A percentile compares a stretch with the other conserved stretches of the same genome.
Conservation (phyloP, 2,113 vertebrate species). For the Ictalurus punctatus region DNA sequence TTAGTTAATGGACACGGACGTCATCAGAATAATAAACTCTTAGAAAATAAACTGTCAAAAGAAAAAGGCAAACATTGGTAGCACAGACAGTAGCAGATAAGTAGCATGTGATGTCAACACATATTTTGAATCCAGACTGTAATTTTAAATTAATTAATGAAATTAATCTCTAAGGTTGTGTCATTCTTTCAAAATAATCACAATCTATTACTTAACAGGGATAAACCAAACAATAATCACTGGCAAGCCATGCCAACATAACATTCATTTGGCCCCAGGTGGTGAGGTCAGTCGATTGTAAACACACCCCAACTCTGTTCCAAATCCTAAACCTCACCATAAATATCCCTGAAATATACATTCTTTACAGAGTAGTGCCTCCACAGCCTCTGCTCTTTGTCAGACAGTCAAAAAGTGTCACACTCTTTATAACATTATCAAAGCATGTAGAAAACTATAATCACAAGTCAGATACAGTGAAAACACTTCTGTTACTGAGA, state of each 20-base stretch:
- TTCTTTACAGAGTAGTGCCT: conserved; percentile 64
- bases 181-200: conserved; percentile 59
- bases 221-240: conserved; percentile 54
- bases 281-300: conserved; percentile 70
- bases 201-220: conserved; percentile 45
- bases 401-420: conserved; percentile 54
- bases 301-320: conserved; percentile 53
- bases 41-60: conserved; percentile 56
- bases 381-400: conserved; percentile 57
- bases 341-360: conserved; percentile 58
- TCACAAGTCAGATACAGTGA: not conserved
- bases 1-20: conserved; percentile 62
- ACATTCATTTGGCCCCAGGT: conserved; percentile 72
- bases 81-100: not conserved
- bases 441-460: conserved; percentile 24
- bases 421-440: conserved; percentile 3
- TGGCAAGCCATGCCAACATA: conserved; percentile 60
- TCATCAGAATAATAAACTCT: conserved; percentile 55
- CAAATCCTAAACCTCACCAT: conserved; percentile 42
- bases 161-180: conserved; percentile 7
- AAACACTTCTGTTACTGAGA: conserved; percentile 58
- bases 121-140: conserved; percentile 22
- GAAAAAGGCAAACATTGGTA: conserved; percentile 21
- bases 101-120: conserved; percentile 23
- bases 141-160: conserved; percentile 19